Evolutionary conservation across 2,888 invertebrate genomes (phyloP), one percentile per base, ranked within the genome.

Genomic region (Drosophila cyrtoloma): DNA sequence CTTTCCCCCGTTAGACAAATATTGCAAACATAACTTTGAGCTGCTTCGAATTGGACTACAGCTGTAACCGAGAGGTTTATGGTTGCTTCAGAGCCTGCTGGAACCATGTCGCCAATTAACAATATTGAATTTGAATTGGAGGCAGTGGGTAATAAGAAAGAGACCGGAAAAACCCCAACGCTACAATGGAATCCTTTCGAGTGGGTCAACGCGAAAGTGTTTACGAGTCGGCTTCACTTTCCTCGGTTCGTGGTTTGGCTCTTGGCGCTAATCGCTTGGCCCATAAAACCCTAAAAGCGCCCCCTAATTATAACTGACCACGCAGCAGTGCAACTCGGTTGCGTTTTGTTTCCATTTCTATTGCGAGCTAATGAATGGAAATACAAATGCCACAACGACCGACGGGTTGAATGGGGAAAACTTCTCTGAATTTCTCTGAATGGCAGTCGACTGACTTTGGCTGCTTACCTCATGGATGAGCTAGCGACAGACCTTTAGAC

Each of bases 261-360:
- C 69, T 79, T 65, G 69, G 65, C 71, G 81, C 73, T 91, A 91
- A 91, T 87, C 87, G 91, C 75, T 76, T 58, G 52, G 64, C 67
- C 83, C 86, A 77, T 82, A 85, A 91, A 85, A 75, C 83, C 75
- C 75, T 64, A 64, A 77, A 81, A 73, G 72, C 67, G 70, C 57
- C 66, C 59, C 79, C 86, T 91, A 91, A 91, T 91, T 91, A 88
- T 79, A 82, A 82, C 81, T 91, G 88, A 91, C 91, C 91, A 90
- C 90, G 91, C 91, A 88, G 90, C 72, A 80, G 71, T 82, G 77
- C 75, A 81, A 77, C 82, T 75, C 77, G 66, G 77, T 86, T 91
- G 84, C 71, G 84, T 71, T 78, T 82, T 70, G 63, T 57, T 78
- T 75, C 53, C 66, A 51, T 53, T 71, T 53, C 66, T 58, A 65